Evolutionary conservation across 2,797 vertebrate genomes (phyloP).

Genomic region (Myotis findleyi): DNA sequence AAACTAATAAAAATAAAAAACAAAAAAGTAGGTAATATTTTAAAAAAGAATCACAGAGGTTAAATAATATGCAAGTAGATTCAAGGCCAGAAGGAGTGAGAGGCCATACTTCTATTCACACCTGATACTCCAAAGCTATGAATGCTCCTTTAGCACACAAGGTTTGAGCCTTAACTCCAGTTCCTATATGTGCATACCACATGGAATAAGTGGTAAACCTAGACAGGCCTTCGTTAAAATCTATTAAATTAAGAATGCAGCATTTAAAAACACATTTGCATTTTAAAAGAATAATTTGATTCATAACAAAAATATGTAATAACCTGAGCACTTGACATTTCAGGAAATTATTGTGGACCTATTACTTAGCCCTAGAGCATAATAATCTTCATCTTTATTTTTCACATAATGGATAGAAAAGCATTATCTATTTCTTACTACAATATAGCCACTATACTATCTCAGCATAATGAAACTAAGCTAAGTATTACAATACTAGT

Average conservation of each 20-base stretch:
- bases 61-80: neutral
- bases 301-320: neutral
- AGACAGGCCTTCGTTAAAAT: neutral
- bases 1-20: no score
- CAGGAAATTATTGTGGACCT: constrained; percentile 39
- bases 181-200: neutral
- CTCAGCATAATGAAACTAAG: neutral
- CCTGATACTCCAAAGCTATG: neutral
- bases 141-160: accelerated
- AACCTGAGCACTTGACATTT: constrained; percentile 52
- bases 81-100: accelerated
- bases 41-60: neutral
- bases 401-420: neutral
- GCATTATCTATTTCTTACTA: neutral
- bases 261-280: neutral
- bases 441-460: neutral
- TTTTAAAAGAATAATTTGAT: constrained; percentile 52
- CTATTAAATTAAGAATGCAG: neutral
- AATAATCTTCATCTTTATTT: neutral
- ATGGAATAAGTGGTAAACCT: neutral
- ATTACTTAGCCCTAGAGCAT: neutral
- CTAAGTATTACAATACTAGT: neutral
- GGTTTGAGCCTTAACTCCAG: accelerated
- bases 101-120: neutral
- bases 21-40: neutral